A percentile compares a stretch with the other conserved stretches of the same genome.
phyloP scores from a whole-genome alignment of 2,113 vertebrate genomes.

The Pterocles gutturalis region DNA sequence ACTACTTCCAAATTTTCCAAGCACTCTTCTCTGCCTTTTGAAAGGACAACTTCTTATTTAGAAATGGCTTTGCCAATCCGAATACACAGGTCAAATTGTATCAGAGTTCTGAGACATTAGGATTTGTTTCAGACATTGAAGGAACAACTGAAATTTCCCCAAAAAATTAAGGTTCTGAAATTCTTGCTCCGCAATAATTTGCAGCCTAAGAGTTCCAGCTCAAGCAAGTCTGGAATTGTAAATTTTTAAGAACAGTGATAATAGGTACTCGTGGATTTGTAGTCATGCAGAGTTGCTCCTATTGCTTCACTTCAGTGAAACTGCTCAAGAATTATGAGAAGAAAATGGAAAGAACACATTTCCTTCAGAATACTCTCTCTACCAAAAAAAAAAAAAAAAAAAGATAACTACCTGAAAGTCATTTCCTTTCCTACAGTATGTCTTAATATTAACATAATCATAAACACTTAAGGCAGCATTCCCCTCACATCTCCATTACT shows the following conservation, averaged over 20 bases:
- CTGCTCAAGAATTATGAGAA: background rate
- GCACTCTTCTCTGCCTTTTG: background rate
- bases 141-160: background rate
- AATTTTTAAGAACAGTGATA: background rate
- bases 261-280: background rate
- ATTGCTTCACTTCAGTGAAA: background rate
- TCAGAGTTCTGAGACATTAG: background rate
- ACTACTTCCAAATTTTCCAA: background rate
- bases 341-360: background rate
- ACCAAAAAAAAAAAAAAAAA: background rate
- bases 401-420: background rate
- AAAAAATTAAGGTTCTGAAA: background rate
- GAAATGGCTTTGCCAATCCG: background rate
- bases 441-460: constrained; percentile 58
- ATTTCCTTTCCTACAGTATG: background rate
- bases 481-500: constrained; percentile 4
- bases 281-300: background rate
- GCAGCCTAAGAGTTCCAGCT: background rate
- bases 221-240: background rate
- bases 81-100: background rate
- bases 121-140: background rate
- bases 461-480: constrained; percentile 36
- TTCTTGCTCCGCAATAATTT: background rate
- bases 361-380: background rate
- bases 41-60: background rate